Evolutionary conservation across 2,888 invertebrate species (phyloP).

Genomic region (Cloeon dipterum): DNA sequence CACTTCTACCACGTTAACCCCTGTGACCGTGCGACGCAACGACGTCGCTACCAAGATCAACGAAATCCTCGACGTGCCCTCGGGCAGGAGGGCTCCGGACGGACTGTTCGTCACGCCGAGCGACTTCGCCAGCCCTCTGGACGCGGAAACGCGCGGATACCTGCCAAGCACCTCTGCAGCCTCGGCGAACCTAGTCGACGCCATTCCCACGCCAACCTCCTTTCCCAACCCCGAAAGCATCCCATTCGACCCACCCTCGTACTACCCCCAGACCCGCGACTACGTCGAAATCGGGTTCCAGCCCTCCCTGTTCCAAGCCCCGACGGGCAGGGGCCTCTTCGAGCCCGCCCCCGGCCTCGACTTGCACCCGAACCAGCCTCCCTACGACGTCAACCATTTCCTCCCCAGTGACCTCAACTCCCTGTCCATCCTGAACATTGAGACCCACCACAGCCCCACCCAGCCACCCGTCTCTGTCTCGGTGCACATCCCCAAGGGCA

Average conservation of each 20-base stretch:
- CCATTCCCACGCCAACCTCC: neutral
- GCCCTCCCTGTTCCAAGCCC: neutral
- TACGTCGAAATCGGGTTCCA: neutral
- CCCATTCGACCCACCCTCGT: neutral
- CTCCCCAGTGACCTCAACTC: neutral
- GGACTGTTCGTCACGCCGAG: too few species aligned
- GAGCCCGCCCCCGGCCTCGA: neutral
- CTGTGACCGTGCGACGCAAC: neutral
- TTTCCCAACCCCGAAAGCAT: neutral
- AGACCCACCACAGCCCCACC: neutral
- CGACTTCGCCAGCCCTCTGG: too few species aligned
- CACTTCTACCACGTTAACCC: constrained; percentile 10
- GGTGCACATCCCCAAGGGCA: neutral
- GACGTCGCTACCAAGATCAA: neutral
- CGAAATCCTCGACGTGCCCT: neutral
- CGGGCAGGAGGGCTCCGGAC: neutral
- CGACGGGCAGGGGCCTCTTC: neutral
- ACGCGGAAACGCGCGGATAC: neutral
- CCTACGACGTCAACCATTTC: neutral
- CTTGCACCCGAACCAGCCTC: neutral
- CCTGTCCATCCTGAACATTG: neutral
- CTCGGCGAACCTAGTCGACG: neutral
- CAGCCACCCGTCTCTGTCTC: neutral
- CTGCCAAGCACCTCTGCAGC: neutral
- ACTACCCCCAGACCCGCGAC: neutral